Base-by-base conservation (phyloP, 2,113 vertebrate genomes). In the Pachyramphus minor region DNA sequence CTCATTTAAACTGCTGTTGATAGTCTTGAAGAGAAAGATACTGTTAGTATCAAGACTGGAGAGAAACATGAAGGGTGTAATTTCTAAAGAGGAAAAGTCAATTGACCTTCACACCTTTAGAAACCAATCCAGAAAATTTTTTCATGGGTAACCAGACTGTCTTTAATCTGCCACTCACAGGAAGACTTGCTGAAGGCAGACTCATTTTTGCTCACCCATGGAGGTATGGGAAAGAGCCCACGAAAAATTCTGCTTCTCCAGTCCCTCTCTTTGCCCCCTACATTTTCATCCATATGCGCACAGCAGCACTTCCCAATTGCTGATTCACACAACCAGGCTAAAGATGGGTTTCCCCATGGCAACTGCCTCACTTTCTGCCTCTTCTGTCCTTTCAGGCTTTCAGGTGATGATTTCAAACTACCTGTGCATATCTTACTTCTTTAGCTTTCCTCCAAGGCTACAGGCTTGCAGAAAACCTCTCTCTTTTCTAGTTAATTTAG, bases 401-500 rank as follows among this genome's bases (percentile, higher is more conserved):
- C 52, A 85, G 53, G 31, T 91, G 42, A 47, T 63, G 22, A 66
- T 80, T 95, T 88, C 60, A 81, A 75, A 52, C 52, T 52, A 71
- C 72, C 63, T 90, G 33, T 30, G 49, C 18, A 5, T 56, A 28
- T 58, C 53, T 88, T 63, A 19, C 23, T 77, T 56, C 35, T 64
- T 86, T 68, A 90, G 35, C 24, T 81, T 87, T 74, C 42, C 60
- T 95, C 45, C 35, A 66, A 84, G 66, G 35, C 80, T 84, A 74
- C 81, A 64, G 17, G 27, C 17, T 64, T 89, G 56, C 22, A 80
- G 73, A 84, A 93, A 93, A 13, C 8, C 22, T 81, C 33, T 28
- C 25, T 77, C 18, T 68, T 81, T 91, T 71, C 62, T 74, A 72
- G 19, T 64, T 90, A 84, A 91, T 81, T 87, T 63, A 64, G 73